phyloP scores from a whole-genome alignment of 1,140 invertebrate genomes.

The Neotoxoptera formosana region DNA sequence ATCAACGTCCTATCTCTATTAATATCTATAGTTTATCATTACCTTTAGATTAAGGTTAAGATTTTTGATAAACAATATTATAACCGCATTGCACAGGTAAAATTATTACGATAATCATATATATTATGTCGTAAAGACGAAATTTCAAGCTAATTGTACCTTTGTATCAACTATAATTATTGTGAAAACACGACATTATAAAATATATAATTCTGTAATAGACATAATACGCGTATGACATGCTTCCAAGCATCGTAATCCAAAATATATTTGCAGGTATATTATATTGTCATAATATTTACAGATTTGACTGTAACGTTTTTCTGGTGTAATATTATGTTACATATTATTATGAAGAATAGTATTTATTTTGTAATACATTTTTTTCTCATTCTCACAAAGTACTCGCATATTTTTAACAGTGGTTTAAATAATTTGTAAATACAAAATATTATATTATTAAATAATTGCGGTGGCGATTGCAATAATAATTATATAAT shows the following conservation, averaged over 20 bases:
- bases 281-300: no score
- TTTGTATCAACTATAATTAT: no score
- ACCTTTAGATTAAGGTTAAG: not conserved
- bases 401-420: not conserved
- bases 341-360: not conserved
- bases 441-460: not conserved
- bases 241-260: no score
- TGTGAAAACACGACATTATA: no score
- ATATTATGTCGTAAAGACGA: not conserved
- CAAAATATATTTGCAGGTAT: no score
- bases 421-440: not conserved
- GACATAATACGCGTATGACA: no score
- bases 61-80: not conserved
- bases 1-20: no score
- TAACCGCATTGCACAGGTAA: not conserved
- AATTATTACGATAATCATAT: not conserved
- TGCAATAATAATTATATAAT: not conserved
- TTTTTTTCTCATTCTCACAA: not conserved
- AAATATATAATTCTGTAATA: no score
- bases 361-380: not conserved
- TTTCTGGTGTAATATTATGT: no score
- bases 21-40: no score
- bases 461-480: not conserved
- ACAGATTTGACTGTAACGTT: no score
- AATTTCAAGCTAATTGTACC: no score